Evolutionary conservation across 2,113 vertebrate genomes (phyloP), one percentile per base, ranked within the genome.

Genomic region (Myotis lucifugus): DNA sequence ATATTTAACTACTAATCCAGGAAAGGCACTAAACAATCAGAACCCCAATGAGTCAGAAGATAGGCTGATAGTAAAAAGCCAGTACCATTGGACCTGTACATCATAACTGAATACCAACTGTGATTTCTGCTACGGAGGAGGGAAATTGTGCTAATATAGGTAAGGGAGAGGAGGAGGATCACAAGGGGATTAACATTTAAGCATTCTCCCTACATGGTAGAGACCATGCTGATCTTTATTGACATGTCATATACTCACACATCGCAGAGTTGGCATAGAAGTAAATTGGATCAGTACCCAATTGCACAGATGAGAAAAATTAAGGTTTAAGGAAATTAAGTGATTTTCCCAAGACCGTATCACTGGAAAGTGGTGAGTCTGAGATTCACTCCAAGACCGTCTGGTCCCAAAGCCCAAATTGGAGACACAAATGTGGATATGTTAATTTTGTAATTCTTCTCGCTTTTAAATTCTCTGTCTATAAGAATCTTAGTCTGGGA

Each of bases 1-100:
- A 88, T 93, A 90, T 83, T 88, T 85, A 73, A 93, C 29, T 21
- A 59, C 25, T 52, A 87, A 67, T 56, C 19, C 29, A 87, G 10
- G 21, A 59, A 70, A 10, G 23, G n/a, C 12, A 76, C 17, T 34
- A 69, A 93, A 32, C 5, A 74, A 91, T 61, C 29, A 70, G 29
- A 85, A 87, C 8, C 23, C 14, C 15, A 89, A 46, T 12, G 18
- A 78, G 7, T 86, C 46, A 61, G 66, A 79, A 69, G 5, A 88
- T 29, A 78, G 85, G 15, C 21, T 59, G 37, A 77, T n/a, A 54
- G 27, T 32, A 46, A 85, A 89, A 82, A n/a, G 42, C 2, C 11
- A 21, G 18, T 23, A 73, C 48, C 54, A 27, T 6, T 29, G 27
- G 21, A 66, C 27, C 8, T 64, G 4, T 42, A 17, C 18, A 66